Evolutionary conservation across 2,113 vertebrate species (phyloP).

Genomic region (Speoplatyrhinus poulsoni): DNA sequence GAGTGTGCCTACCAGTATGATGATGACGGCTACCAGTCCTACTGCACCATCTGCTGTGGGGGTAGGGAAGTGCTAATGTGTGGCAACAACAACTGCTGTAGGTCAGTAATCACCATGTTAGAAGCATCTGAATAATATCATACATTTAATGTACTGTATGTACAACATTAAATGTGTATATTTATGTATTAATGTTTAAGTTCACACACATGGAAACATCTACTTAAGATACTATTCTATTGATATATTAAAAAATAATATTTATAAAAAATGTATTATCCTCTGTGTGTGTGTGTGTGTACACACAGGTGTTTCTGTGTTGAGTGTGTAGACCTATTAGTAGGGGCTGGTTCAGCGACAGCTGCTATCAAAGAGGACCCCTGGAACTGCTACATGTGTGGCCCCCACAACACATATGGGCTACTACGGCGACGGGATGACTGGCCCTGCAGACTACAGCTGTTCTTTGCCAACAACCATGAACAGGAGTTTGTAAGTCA

Average conservation of each 20-base stretch:
- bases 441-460: conserved; percentile 93
- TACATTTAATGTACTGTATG: not conserved
- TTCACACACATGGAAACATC: too few relatives aligned
- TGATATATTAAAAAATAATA: too few relatives aligned
- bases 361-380: conserved; percentile 95
- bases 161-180: not conserved
- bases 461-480: conserved; percentile 98
- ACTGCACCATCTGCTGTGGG: conserved; percentile 98
- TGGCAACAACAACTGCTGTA: conserved; percentile 98
- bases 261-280: not conserved
- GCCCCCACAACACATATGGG: conserved; percentile 83
- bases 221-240: too few relatives aligned
- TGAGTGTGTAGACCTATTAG: conserved; percentile 94
- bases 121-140: not conserved
- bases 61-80: conserved; percentile 98
- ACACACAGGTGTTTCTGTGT: conserved; percentile 92
- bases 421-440: conserved; percentile 91
- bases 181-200: not conserved
- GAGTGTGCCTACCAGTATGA: conserved; percentile 98
- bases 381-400: conserved; percentile 99
- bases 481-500: conserved; percentile 97
- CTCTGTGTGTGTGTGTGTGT: conserved; percentile 3
- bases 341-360: conserved; percentile 88
- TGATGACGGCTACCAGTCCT: conserved; percentile 96
- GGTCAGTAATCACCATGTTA: conserved; percentile 69